These are phyloP conservation scores for Drosophila leonis DNA, from an alignment of 2,888 invertebrate species.

Conservation along the genomic window DNA sequence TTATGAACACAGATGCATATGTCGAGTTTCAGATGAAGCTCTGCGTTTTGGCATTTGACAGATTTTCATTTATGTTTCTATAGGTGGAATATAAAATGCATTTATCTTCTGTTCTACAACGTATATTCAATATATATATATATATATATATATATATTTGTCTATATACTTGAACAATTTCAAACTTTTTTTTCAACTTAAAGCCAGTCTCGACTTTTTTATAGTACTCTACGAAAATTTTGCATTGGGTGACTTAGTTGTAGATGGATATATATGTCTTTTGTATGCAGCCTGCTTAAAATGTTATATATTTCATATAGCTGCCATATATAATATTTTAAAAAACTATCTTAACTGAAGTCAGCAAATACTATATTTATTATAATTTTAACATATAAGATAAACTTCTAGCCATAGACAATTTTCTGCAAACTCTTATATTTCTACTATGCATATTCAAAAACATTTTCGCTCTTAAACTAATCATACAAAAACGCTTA, in stretches of 20 bases:
- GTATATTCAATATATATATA: background rate
- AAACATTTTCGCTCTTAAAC: background rate
- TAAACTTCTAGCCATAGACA: background rate
- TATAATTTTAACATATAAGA: background rate
- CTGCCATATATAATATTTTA: background rate
- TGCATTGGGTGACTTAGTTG: background rate
- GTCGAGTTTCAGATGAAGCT: background rate
- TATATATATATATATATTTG: background rate
- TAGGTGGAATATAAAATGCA: background rate
- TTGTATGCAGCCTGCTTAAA: background rate
- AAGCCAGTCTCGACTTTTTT: background rate
- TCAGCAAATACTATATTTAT: slow-evolving; percentile 1
- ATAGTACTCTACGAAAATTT: background rate
- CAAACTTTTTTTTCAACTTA: background rate
- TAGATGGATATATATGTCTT: background rate
- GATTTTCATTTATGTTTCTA: background rate
- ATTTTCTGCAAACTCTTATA: background rate
- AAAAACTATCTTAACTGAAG: slow-evolving; percentile 2
- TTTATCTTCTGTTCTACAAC: background rate
- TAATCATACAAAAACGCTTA: background rate
- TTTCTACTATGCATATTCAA: background rate
- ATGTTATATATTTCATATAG: background rate
- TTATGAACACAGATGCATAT: too few relatives aligned
- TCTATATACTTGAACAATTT: background rate
- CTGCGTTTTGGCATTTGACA: background rate